Evolutionary conservation across 2,888 invertebrate species (phyloP), one percentile per base, ranked within the genome.

Genomic region (Amphimallon solstitiale): DNA sequence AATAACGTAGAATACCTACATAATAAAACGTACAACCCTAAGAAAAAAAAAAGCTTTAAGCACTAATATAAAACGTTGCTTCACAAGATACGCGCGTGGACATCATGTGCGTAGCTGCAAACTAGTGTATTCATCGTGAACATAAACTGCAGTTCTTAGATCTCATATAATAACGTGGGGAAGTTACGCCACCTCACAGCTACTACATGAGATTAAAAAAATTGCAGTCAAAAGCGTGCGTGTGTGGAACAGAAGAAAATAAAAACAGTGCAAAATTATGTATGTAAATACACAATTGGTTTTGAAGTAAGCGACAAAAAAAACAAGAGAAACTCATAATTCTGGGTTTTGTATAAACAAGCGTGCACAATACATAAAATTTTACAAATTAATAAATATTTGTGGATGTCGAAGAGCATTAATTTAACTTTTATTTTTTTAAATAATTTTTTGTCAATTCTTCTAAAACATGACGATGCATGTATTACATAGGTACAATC

Each of bases 121-220:
- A 62, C 37, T 37, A 54, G 35, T n/a, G n/a, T 54, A 64, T 19
- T 64, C 54, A 66, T 62, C 59, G 66, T 62, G 62, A 56, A 63
- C 52, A 54, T 66, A 48, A 84, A 84, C 85, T 82, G 83, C 85
- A 83, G 86, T 88, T 85, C 86, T 89, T 88, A 87, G 89, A 92
- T 89, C 93, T 89, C 93, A 92, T 88, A 88, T 88, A 90, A 92
- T 90, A 92, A 90, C 90, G 90, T 92, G 92, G 92, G 92, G 86
- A 59, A 56, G 79, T 79, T 71, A 73, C 78, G 80, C 78, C 76
- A 85, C 88, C 94, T 94, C 95, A 95, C 93, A 94, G 93, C 95
- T 95, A 96, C 95, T 93, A 92, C 92, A 94, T 95, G 96, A 96
- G 95, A 96, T 96, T 96, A 92, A 88, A 89, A 29, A 89, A 87